Base-by-base conservation (phyloP, 2,113 vertebrate species). In the Cyprinodon variegatus region DNA sequence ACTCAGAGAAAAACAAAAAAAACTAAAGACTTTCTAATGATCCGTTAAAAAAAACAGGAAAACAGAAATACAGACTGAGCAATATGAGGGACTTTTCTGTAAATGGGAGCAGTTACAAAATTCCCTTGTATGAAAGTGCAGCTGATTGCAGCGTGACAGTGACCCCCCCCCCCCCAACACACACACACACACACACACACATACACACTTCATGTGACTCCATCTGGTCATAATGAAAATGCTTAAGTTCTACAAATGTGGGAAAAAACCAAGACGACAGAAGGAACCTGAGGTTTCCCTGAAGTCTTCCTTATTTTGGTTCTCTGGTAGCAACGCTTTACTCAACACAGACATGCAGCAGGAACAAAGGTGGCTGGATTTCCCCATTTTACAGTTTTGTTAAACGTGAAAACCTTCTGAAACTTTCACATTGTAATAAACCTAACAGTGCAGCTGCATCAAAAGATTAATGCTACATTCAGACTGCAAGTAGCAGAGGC, bases 101-200 rank as follows among this genome's bases (percentile, higher is more conserved):
- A 5, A 57, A 0, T 68, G 41, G 65, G n/a, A 22, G 36, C 36
- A 20, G 14, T 61, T 14, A 39, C 4, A 48, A 10, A 0, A 69
- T n/a, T 37, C 5, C 59, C 20, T 38, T 40, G 70, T 60, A 20
- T 63, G 37, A 67, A 11, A 79, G 43, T 7, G 70, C 46, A 70
- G 50, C 73, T 65, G 76, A 83, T 74, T 53, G 9, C 40, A 70
- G 53, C 75, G 9, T 77, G 80, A 89, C 64, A 29, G 29, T 29
- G 1, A 57, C 2, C 9, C 61, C 40, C 41, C n/a, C 2, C 9
- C 61, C 40, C 41, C n/a, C 29, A 29, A 29, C 29, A 29, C 29
- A 29, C 29, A 29, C 29, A 29, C 29, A 29, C n/a, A n/a, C n/a
- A n/a, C n/a, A n/a, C n/a, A 29, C 29, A 29, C 29, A 29, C 29